A percentile compares a stretch with the other conserved stretches of the same genome.
Evolutionary conservation across 2,113 vertebrate genomes (phyloP).

Genomic region (Glareola pratincola): DNA sequence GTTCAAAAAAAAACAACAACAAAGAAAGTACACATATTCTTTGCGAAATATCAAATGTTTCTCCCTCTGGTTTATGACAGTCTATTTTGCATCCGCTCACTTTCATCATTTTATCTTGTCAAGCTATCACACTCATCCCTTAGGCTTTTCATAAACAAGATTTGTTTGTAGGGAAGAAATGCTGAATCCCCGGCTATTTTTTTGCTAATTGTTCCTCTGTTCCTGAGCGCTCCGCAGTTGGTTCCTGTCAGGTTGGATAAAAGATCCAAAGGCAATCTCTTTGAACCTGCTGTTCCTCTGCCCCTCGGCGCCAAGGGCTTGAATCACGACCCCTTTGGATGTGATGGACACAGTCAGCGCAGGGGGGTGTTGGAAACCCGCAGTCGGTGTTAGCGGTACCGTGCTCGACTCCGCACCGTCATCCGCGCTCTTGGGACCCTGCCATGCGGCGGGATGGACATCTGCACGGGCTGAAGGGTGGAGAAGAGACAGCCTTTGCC

Average conservation of each 20-base stretch:
- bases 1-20: not conserved
- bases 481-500: not conserved
- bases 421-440: not conserved
- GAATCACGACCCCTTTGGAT: not conserved
- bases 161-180: not conserved
- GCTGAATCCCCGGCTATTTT: not conserved
- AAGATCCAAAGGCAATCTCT: not conserved
- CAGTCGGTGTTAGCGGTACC: accelerated
- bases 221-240: accelerated
- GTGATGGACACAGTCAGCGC: not conserved
- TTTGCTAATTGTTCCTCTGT: not conserved
- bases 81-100: not conserved
- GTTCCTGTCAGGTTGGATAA: not conserved
- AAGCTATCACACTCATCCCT: not conserved
- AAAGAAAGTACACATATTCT: not conserved
- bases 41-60: not conserved
- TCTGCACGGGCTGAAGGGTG: not conserved
- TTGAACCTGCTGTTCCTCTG: not conserved
- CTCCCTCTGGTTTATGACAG: not conserved
- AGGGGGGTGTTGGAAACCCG: not conserved
- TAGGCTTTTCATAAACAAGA: not conserved
- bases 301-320: not conserved
- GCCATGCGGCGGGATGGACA: not conserved
- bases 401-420: accelerated
- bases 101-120: not conserved